Evolutionary conservation across 2,797 vertebrate genomes (phyloP).

Genomic region (Botia almorhae): DNA sequence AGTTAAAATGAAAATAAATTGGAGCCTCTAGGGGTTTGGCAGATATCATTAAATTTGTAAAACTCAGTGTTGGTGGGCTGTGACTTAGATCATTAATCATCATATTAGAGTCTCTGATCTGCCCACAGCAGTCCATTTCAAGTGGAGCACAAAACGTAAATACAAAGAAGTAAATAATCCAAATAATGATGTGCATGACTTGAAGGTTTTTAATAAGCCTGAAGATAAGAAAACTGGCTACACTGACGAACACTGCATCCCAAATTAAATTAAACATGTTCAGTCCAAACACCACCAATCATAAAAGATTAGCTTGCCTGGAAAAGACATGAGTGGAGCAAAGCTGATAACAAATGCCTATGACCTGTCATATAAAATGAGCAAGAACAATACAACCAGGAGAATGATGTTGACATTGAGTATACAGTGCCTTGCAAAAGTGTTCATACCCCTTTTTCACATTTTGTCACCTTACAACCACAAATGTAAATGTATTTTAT

Average conservation of each 20-base stretch:
- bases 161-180: background rate
- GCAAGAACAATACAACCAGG: background rate
- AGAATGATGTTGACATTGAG: conserved; percentile 21
- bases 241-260: background rate
- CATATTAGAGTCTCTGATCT: background rate
- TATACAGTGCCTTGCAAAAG: background rate
- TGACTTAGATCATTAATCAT: conserved; percentile 4
- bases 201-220: background rate
- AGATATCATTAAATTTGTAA: conserved; percentile 9
- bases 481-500: too few relatives aligned
- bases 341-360: conserved; percentile 19
- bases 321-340: conserved; percentile 28
- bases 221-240: background rate
- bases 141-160: background rate
- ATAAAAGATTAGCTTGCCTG: conserved; percentile 1
- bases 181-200: conserved; percentile 4
- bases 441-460: too few relatives aligned
- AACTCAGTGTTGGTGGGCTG: background rate
- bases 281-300: conserved; percentile 3
- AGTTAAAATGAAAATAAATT: conserved; percentile 11
- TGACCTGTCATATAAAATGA: conserved; percentile 36
- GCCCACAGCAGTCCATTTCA: background rate
- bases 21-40: background rate
- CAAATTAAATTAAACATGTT: conserved; percentile 28
- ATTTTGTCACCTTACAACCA: too few relatives aligned